These are phyloP conservation scores for Cardiocondyla obscurior DNA, from an alignment of 1,140 invertebrate genomes.

Conservation along the genomic window DNA sequence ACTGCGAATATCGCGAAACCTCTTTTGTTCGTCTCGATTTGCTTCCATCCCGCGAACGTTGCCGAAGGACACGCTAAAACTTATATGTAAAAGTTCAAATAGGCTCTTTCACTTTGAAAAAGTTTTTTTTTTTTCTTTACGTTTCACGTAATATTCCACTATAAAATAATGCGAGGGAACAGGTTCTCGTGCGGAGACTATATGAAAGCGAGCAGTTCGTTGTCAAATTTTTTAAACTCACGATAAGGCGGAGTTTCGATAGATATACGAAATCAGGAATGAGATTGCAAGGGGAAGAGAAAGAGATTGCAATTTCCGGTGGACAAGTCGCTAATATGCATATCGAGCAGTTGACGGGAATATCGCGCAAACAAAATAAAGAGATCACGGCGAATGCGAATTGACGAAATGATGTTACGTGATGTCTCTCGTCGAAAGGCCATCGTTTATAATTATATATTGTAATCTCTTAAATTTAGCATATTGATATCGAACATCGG, in stretches of 20 bases:
- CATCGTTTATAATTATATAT: not conserved
- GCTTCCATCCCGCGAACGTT: too few relatives aligned
- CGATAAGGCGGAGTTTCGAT: not conserved
- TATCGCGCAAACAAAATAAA: slow-evolving; percentile 49
- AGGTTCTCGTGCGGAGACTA: not conserved
- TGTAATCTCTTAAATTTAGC: not conserved
- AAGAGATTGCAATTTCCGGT: slow-evolving; percentile 66
- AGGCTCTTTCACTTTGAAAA: not conserved
- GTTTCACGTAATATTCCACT: too few relatives aligned
- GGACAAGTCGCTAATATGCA: slow-evolving; percentile 44
- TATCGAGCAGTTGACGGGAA: slow-evolving; percentile 2
- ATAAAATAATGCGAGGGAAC: not conserved
- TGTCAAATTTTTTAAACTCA: slow-evolving; percentile 16
- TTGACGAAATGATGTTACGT: not conserved
- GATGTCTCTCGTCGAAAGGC: slow-evolving; percentile 8
- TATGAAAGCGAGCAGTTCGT: slow-evolving; percentile 3
- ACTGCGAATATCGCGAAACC: too few relatives aligned
- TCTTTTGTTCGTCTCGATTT: too few relatives aligned
- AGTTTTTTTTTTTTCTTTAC: too few relatives aligned
- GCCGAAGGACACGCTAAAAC: too few relatives aligned
- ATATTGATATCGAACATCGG: not conserved
- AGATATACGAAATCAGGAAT: slow-evolving; percentile 11
- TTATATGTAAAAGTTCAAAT: not conserved
- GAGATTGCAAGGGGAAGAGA: not conserved
- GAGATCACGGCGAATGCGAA: not conserved